Base-by-base conservation (phyloP, 37 sponge, comb jelly and placozoan species). In the Petrosia ficiformis region DNA sequence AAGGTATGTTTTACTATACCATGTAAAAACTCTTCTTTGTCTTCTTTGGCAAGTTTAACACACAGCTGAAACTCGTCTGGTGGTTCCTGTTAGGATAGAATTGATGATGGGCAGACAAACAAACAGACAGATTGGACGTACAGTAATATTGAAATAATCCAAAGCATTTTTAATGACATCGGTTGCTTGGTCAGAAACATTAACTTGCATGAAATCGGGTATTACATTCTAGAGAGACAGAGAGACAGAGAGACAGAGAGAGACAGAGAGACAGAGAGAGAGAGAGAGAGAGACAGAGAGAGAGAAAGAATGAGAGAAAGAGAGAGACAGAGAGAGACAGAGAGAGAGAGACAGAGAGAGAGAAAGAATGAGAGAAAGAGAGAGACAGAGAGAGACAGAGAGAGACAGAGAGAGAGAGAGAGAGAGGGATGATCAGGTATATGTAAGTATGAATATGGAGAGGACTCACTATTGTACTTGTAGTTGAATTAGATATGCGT, bases 1-100 rank as follows among this genome's bases (percentile, higher is more conserved):
- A n/a, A n/a, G n/a, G n/a, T 41, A 64, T 8, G 25, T 24, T 28
- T 30, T 48, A 43, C 28, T 77, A 71, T 41, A 87, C 88, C 88
- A 57, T 71, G 14, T 0, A 87, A 70, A 0, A 40, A 44, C 31
- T 65, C 30, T 2, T 70, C 77, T 57, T 58, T 38, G 28, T 84
- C 89, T 56, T 83, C 84, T 34, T 71, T 83, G 26, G 84, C 65
- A 37, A 75, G 33, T 35, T 89, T 89, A 1, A 80, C 89, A 74
- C 75, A 83, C 26, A 89, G 30, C 69, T 89, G 84, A 38, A 84
- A 89, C 52, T 83, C 80, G 19, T 39, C 16, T 5, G 39, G 37
- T 2, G 76, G 70, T 30, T 78, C 79, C 84, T 89, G 44, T 1
- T 29, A 44, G 30, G 54, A 6, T 24, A 8, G 54, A 43, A 57